These are phyloP conservation scores for Diabrotica balteata DNA, from an alignment of 2,888 invertebrate genomes.

Conservation along the genomic window DNA sequence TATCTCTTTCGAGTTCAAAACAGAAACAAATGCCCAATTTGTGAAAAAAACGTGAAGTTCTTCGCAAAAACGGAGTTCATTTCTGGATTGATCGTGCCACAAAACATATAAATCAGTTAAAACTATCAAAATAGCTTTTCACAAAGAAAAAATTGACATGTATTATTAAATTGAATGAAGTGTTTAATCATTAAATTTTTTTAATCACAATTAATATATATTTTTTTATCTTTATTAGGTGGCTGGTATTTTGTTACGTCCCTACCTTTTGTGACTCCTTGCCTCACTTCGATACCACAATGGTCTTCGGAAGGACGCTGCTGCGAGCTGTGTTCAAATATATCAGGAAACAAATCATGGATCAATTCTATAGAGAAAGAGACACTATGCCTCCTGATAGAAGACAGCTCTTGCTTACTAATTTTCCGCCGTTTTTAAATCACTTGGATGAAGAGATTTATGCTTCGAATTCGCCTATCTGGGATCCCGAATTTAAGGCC, in stretches of 20 bases:
- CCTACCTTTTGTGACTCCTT: conserved; percentile 95
- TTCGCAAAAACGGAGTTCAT: too few species aligned
- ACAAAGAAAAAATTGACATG: too few species aligned
- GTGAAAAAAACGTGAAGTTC: too few species aligned
- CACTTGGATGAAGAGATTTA: conserved; percentile 89
- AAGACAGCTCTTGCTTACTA: conserved; percentile 80
- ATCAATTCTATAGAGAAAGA: conserved; percentile 87
- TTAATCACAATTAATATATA: too few species aligned
- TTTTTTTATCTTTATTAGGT: conserved; percentile 62
- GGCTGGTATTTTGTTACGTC: conserved; percentile 95
- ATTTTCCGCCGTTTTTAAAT: conserved; percentile 91
- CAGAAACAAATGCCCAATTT: too few species aligned
- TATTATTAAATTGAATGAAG: too few species aligned
- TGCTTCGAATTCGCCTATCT: conserved; percentile 85
- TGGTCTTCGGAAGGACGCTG: conserved; percentile 89
- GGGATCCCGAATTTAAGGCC: conserved; percentile 89
- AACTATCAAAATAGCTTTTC: too few species aligned
- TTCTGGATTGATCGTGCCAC: too few species aligned
- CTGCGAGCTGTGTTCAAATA: conserved; percentile 80
- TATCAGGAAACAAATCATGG: conserved; percentile 86
- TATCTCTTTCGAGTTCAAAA: too few species aligned
- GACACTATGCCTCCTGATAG: conserved; percentile 91
- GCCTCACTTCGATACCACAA: conserved; percentile 87
- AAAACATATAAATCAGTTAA: too few species aligned
- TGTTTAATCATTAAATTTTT: too few species aligned